Base-by-base conservation (phyloP, 2,888 invertebrate species). In the Pomacea canaliculata region DNA sequence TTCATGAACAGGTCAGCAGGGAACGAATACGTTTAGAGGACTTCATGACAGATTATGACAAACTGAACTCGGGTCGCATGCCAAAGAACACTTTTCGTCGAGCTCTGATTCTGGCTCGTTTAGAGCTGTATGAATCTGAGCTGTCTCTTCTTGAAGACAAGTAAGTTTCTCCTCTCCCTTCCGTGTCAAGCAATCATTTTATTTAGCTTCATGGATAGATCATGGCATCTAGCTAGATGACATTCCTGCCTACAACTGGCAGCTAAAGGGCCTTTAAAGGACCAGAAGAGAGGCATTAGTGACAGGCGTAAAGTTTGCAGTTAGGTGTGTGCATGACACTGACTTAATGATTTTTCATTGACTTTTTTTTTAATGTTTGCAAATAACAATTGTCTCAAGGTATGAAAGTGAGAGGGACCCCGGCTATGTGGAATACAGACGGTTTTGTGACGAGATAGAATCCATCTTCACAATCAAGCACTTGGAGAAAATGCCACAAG, bases 1-100 rank as follows among this genome's bases (percentile, higher is more conserved):
- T 56, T 13, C 16, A 56, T 56, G 16, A 10, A 56, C 62, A 91
- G 90, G 90, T 91, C 10, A 85, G 84, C 80, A 87, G 88, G 77
- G 89, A 90, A 74, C 85, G 91, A 76, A 82, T 91, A 8, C 79
- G 91, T 62, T 84, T 91, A 13, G 83, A 86, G 51, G 91, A 91
- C 76, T 91, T 88, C 83, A 86, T 91, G 85, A 86, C 83, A 76
- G 90, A 90, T 81, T 91, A 90, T 82, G 91, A 91, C 83, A 91
- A 91, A 75, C 82, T 90, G 48, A 84, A 88, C n/a, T 86, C 88
- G 51, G 91, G 91, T 12, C 81, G 89, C 62, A 86, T 91, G 83
- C 75, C 83, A 72, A 90, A 88, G 79, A 85, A 84, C n/a, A 89
- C 90, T 56, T 91, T 91, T 85, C 82, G 89, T 51, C 83, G 91